Evolutionary conservation across 2,113 vertebrate genomes (phyloP).

Genomic region (Zeus faber): DNA sequence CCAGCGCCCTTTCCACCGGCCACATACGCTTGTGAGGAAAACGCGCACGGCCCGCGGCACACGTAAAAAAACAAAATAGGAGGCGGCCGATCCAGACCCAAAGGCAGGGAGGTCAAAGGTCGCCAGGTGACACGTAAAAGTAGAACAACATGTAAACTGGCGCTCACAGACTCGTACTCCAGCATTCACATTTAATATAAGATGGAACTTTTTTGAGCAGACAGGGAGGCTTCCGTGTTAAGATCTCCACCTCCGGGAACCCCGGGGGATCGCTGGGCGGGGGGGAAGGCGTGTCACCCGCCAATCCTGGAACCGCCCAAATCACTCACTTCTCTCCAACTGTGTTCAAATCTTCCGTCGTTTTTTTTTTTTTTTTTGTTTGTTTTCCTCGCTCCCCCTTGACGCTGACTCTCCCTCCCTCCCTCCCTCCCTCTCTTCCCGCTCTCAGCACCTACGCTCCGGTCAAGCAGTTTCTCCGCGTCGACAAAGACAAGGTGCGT

Average conservation of each 20-base stretch:
- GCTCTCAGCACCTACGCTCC: slow-evolving; percentile 89
- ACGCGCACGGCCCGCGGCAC: slow-evolving; percentile 9
- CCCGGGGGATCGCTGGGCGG: no score
- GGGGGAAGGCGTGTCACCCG: no score
- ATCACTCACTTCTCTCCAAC: neutral
- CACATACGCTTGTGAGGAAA: slow-evolving; percentile 93
- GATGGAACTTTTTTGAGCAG: no score
- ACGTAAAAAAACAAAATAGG: slow-evolving; percentile 19
- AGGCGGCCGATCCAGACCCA: no score
- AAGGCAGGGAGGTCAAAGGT: no score
- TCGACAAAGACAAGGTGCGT: slow-evolving; percentile 97
- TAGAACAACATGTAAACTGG: no score
- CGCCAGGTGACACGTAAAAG: no score
- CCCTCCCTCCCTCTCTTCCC: slow-evolving; percentile 9
- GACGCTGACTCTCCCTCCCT: slow-evolving; percentile 14
- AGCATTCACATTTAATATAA: no score
- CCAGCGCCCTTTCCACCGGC: slow-evolving; percentile 93
- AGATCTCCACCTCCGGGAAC: no score
- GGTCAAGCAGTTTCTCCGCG: slow-evolving; percentile 96
- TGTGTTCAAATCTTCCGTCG: slow-evolving; percentile 7
- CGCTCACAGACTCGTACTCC: no score
- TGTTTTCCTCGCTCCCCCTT: neutral
- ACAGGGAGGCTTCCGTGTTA: no score
- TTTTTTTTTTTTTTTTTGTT: slow-evolving; percentile 26
- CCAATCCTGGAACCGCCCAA: no score